These are phyloP conservation scores for Leucopsar rothschildi DNA, from an alignment of 2,113 vertebrate species.

Conservation along the genomic window DNA sequence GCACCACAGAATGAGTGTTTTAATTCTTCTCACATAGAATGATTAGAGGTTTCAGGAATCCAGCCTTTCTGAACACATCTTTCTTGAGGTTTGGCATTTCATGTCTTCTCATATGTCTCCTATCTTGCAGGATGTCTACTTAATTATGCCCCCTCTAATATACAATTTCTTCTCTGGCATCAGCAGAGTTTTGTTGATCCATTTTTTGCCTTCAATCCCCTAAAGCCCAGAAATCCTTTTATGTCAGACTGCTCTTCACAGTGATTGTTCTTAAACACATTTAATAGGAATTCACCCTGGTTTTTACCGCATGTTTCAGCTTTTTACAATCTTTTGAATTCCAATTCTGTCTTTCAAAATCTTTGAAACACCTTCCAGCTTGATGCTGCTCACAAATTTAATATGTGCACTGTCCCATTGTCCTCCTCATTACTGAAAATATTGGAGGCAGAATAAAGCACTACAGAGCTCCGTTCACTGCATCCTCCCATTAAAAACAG, in stretches of 20 bases:
- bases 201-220: neutral
- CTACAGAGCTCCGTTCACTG: neutral
- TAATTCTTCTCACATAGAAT: neutral
- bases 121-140: neutral
- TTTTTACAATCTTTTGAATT: neutral
- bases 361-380: neutral
- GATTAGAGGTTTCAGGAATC: neutral
- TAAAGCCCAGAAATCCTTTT: neutral
- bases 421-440: neutral
- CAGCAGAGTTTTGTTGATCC: neutral
- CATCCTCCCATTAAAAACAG: neutral
- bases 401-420: accelerated
- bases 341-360: neutral
- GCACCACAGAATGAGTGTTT: neutral
- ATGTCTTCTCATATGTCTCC: neutral
- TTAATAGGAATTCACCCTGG: neutral
- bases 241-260: neutral
- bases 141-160: neutral
- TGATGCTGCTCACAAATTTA: neutral
- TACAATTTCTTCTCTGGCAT: neutral
- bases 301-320: neutral
- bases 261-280: neutral
- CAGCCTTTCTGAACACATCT: neutral
- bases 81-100: neutral
- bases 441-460: neutral